Evolutionary conservation across 2,113 vertebrate genomes (phyloP), one percentile per base, ranked within the genome.

Genomic region (Melanotaenia duboulayi): DNA sequence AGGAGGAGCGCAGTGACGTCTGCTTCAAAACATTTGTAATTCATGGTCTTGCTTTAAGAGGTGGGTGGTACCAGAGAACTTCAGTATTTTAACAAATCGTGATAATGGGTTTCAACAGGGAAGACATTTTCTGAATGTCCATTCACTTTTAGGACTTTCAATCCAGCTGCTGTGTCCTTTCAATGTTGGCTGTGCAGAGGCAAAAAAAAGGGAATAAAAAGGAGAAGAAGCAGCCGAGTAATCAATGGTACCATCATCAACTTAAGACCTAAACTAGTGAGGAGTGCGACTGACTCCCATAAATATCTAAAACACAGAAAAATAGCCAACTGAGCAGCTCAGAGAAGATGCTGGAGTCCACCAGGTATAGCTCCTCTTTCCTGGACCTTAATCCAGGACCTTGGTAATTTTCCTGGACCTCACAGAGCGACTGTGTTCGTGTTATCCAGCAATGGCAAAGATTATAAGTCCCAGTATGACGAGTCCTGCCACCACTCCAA

Each of bases 211-310:
- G 11, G 24, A 32, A 19, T 1, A 20, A 40, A 48, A 65, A 56
- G 16, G 19, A 55, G 14, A 71, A 39, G 11, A 64, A 89, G 83
- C 76, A 90, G 76, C 78, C 11, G 48, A 71, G 67, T 25, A 70
- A 84, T 58, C 42, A 69, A 50, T 59, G 75, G 92, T 91, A 90
- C 90, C 91, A 87, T 90, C 4, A 76, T 81, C 44, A 66, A 77
- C 57, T 77, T 61, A 76, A 65, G 37, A 76, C 64, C 24, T 44
- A 58, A 50, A 57, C 66, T 13, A 67, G 23, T n/a, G 12, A 75
- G 73, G 54, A 63, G 20, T 17, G 23, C 32, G 48, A 56, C 16
- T 7, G 22, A 66, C 37, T 35, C 28, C 65, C 70, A 76, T 89
- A 82, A 88, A 87, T 80, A 87, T 20, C 1, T 39, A 23, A 63